A percentile compares a stretch with the other conserved stretches of the same genome.
phyloP scores from a whole-genome alignment of 2,113 vertebrate species.

The Dipodomys ordii region DNA sequence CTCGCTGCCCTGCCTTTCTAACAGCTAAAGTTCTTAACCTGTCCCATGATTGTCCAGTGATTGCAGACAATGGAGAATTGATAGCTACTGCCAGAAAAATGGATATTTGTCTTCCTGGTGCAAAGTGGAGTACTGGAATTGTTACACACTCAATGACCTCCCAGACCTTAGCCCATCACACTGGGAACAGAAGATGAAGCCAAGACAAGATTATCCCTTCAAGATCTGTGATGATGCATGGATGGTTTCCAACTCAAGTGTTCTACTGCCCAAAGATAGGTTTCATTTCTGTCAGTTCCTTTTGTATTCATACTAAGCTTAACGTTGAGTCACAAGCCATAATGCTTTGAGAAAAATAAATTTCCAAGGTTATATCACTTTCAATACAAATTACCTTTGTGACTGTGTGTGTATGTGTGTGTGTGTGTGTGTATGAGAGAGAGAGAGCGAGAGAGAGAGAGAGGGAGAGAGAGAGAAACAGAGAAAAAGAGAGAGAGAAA shows the following conservation, averaged over 20 bases:
- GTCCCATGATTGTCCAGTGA: background rate
- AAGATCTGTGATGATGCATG: background rate
- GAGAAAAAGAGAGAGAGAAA: too few relatives aligned
- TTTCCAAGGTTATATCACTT: background rate
- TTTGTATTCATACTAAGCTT: background rate
- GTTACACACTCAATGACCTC: background rate
- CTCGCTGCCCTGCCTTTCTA: background rate
- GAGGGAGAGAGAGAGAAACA: too few relatives aligned
- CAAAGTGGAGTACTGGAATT: background rate
- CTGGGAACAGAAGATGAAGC: rapidly evolving
- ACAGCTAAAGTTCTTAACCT: background rate
- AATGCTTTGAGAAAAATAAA: background rate
- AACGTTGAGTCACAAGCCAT: background rate
- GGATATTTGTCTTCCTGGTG: background rate
- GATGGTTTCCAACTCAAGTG: background rate
- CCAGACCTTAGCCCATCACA: rapidly evolving
- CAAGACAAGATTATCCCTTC: background rate
- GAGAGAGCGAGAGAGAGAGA: too few relatives aligned
- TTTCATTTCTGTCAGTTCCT: background rate
- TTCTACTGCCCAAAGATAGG: background rate
- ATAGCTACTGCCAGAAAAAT: background rate
- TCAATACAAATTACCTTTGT: background rate
- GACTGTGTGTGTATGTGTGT: too few relatives aligned
- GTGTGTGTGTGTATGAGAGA: too few relatives aligned
- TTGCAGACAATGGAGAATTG: background rate